Base-by-base conservation (phyloP, 2,113 vertebrate species). In the Cairina moschata region DNA sequence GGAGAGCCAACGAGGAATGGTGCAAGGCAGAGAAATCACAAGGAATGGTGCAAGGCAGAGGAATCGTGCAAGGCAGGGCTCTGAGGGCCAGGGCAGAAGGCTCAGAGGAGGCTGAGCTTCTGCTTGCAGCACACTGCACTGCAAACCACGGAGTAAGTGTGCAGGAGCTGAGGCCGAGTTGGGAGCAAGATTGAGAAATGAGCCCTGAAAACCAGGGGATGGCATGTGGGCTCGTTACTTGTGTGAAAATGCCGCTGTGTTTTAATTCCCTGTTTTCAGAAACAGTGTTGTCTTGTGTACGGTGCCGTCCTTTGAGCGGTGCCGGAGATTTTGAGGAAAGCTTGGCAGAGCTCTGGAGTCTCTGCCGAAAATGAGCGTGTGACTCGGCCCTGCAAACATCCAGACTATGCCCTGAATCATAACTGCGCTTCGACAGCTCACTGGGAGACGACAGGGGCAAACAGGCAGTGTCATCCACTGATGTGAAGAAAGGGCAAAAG, bases 81-180 rank as follows among this genome's bases (percentile, higher is more conserved):
- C 31, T 74, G 55, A 16, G 15, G 44, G 16, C 50, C 46, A 58
- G 36, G 44, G 20, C 63, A 67, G 14, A 82, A 55, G 40, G 52
- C 72, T 48, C 21, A 46, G 60, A 38, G 44, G 42, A n/a, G 31
- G 10, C 8, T 88, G 38, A 77, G 28, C n/a, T 23, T 48, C 13
- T 0, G 0, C 0, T 0, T 23, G 7, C 0, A 1, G 65, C 21
- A 11, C 1, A 7, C 9, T 8, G 58, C 7, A 2, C 3, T 25
- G 31, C 52, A 38, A 25, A 63, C 29, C 38, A 32, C 2, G 1
- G 0, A 59, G 55, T 8, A 20, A 36, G 38, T 3, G 2, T 17
- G 17, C 16, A 12, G 34, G 29, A 76, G 28, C 34, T 56, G 59
- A 60, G n/a, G 28, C 7, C 0, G 11, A 48, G 7, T 3, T 58